Conservation (phyloP, 2,113 vertebrate species). For the Orthonyx spaldingii region DNA sequence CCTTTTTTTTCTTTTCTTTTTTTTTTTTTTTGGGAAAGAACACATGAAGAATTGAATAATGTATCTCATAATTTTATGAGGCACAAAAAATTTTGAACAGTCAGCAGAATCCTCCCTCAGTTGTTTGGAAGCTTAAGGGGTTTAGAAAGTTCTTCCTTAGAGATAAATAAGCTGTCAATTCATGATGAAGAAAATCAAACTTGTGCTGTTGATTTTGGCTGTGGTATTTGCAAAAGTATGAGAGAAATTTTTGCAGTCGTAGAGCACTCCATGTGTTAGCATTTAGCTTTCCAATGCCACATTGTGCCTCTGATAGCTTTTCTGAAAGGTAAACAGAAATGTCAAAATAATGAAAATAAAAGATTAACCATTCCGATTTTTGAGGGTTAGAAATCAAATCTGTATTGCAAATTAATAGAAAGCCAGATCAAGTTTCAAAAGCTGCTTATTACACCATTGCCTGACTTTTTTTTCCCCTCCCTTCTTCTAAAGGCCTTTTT, state of each 20-base stretch:
- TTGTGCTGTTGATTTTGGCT: conserved; percentile 82
- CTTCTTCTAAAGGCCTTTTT: conserved; percentile 19
- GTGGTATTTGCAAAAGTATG: conserved; percentile 68
- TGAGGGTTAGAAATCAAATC: conserved; percentile 57
- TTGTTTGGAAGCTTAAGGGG: conserved; percentile 76
- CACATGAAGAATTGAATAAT: conserved; percentile 36
- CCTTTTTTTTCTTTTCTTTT: background rate
- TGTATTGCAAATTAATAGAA: conserved; percentile 54
- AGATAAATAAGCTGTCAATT: conserved; percentile 89
- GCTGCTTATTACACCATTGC: background rate
- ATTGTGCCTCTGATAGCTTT: conserved; percentile 68
- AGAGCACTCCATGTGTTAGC: conserved; percentile 77
- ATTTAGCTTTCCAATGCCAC: conserved; percentile 72
- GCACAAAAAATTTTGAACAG: conserved; percentile 76
- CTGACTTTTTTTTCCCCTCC: background rate
- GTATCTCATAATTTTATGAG: conserved; percentile 59
- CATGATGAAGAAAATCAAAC: conserved; percentile 84
- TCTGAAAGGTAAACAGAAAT: conserved; percentile 75
- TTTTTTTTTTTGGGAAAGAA: background rate
- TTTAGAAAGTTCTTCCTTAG: conserved; percentile 77
- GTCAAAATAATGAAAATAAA: conserved; percentile 77
- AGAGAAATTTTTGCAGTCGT: conserved; percentile 71
- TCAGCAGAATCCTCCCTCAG: conserved; percentile 80
- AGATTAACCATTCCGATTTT: conserved; percentile 69
- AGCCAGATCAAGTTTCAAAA: conserved; percentile 17